Base-by-base conservation (phyloP, 2,888 invertebrate species). In the Dicroscelio sp. region DNA sequence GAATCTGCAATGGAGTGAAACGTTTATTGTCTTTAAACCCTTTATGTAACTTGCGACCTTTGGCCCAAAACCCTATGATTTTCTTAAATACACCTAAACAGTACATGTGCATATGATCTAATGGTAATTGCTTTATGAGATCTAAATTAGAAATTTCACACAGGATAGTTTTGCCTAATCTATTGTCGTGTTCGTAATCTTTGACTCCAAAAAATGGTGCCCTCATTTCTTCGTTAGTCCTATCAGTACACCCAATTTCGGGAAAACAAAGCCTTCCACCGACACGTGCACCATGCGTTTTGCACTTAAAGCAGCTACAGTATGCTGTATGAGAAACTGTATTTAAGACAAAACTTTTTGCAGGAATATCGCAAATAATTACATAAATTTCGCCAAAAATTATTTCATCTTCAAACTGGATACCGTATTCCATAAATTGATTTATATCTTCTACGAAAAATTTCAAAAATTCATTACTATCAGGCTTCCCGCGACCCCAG, bases 341-440 rank as follows among this genome's bases (percentile, higher is more conserved):
- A 23, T 69, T 23, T 14, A 71, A 43, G 25, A 89, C 31, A 43
- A 79, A 87, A 17, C 82, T 33, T 43, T 89, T 91, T 3, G 87
- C 88, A 23, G 86, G 90, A 17, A 80, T 67, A 58, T 90, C 88
- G 60, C 80, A 88, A 69, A 86, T 63, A 12, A 87, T 90, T 17
- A 27, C n/a, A 38, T 17, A n/a, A 67, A 90, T 80, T 73, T 60
- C 65, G n/a, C 84, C 58, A 23, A 38, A 52, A 79, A 48, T 43
- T 23, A 14, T 71, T 52, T 84, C 73, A 5, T n/a, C 69, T 6
- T 58, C 31, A 52, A 87, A n/a, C 35, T 73, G 12, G 60, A 79
- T 52, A 17, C 80, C 79, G 35, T 80, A 23, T 27, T 35, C 43
- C 2, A 48, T 60, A 3, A 55, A 35, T 31, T 52, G 25, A 20